Evolutionary conservation across 2,113 vertebrate genomes (phyloP).

Genomic region (Sylvia atricapilla): DNA sequence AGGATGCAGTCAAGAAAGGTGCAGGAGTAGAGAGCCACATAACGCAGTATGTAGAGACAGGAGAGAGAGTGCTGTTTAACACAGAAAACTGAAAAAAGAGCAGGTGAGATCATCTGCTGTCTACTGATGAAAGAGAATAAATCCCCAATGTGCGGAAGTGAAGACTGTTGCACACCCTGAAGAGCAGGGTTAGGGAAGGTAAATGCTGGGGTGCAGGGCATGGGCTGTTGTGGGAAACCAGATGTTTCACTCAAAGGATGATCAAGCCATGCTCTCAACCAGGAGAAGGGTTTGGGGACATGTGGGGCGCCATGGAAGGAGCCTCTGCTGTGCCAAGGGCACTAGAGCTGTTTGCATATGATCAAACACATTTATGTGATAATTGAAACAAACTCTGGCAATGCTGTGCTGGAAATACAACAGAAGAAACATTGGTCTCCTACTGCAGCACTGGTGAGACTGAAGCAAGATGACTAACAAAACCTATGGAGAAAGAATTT

Average conservation of each 20-base stretch:
- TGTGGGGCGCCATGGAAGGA: neutral
- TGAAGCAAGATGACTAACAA: neutral
- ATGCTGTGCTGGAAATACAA: neutral
- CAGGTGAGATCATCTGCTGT: neutral
- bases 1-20: neutral
- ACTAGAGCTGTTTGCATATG: neutral
- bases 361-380: neutral
- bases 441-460: neutral
- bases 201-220: neutral
- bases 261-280: neutral
- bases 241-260: rapidly evolving
- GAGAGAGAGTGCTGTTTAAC: neutral
- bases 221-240: neutral
- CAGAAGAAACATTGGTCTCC: neutral
- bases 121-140: neutral
- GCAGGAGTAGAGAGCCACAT: neutral
- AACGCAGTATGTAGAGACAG: neutral
- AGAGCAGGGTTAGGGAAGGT: neutral
- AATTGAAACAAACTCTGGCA: slow-evolving; percentile 1
- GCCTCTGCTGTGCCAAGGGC: neutral
- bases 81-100: neutral
- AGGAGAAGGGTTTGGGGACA: neutral
- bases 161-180: neutral
- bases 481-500: neutral
- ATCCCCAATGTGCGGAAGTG: rapidly evolving